Conservation (phyloP, 2,888 invertebrate species). For the Onthophagus sagittarius region DNA sequence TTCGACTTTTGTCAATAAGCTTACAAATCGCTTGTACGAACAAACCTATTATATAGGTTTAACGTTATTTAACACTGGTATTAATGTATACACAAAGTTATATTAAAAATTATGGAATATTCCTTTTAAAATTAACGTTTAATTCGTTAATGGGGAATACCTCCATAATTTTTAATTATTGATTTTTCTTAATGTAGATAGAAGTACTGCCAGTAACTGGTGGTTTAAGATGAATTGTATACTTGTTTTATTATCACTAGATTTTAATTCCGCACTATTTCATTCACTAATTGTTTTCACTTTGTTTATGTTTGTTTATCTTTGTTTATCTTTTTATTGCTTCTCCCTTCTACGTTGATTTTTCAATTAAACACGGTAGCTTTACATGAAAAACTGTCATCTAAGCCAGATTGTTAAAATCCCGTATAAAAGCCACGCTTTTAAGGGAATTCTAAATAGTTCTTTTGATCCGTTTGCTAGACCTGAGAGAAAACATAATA, state of each 20-base stretch:
- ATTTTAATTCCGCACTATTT: neutral
- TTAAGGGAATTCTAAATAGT: neutral
- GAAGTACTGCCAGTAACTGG: neutral
- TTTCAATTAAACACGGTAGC: neutral
- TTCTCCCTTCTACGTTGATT: neutral
- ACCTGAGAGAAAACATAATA: neutral
- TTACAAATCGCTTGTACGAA: too few species aligned
- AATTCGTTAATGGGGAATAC: neutral
- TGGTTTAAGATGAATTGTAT: neutral
- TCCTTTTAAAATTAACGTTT: neutral
- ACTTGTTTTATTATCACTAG: neutral
- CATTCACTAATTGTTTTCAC: neutral
- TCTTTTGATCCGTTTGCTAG: neutral
- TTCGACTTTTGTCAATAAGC: too few species aligned
- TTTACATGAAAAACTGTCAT: neutral
- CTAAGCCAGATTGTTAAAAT: neutral
- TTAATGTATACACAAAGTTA: neutral
- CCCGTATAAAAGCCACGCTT: neutral
- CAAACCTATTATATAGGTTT: neutral
- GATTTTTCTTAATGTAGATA: neutral
- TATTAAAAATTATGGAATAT: neutral
- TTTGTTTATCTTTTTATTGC: neutral
- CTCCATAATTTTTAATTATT: neutral
- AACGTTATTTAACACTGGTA: neutral
- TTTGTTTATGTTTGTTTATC: neutral